Evolutionary conservation across 2,113 vertebrate species (phyloP).

Genomic region (Rhabdomys dilectus): DNA sequence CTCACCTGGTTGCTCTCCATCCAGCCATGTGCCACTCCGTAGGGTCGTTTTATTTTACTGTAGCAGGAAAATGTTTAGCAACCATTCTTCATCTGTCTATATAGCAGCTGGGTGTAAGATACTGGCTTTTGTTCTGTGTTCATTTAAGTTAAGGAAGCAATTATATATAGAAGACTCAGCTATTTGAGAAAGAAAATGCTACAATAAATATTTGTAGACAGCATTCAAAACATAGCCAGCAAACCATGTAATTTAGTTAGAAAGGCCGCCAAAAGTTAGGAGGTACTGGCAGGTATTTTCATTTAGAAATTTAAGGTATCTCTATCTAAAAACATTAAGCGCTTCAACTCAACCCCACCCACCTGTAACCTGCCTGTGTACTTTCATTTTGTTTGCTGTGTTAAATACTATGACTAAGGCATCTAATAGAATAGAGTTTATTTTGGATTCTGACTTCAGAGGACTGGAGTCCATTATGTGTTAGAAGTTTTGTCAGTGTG

Average conservation of each 20-base stretch:
- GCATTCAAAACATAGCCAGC: constrained; percentile 13
- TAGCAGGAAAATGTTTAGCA: constrained; percentile 49
- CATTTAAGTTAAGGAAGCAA: constrained; percentile 61
- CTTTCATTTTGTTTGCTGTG: neutral
- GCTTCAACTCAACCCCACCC: neutral
- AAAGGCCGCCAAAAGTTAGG: constrained; percentile 43
- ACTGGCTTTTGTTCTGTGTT: constrained; percentile 51
- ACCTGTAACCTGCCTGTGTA: neutral
- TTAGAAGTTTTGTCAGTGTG: neutral
- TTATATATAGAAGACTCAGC: constrained; percentile 57
- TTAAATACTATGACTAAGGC: neutral
- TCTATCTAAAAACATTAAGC: neutral
- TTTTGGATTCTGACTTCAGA: neutral
- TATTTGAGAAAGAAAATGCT: constrained; percentile 40
- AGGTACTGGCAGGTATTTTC: neutral
- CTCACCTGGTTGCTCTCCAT: neutral
- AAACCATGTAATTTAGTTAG: constrained; percentile 52
- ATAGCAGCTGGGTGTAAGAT: neutral
- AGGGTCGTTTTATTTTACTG: neutral
- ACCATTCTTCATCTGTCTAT: constrained; percentile 11
- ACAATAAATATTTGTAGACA: constrained; percentile 50
- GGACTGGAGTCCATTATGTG: neutral
- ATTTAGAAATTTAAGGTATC: constrained; percentile 45
- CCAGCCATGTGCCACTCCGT: no score
- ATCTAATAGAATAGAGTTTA: neutral